Conservation (phyloP, 2,888 invertebrate genomes). For the Phytoseiulus persimilis region DNA sequence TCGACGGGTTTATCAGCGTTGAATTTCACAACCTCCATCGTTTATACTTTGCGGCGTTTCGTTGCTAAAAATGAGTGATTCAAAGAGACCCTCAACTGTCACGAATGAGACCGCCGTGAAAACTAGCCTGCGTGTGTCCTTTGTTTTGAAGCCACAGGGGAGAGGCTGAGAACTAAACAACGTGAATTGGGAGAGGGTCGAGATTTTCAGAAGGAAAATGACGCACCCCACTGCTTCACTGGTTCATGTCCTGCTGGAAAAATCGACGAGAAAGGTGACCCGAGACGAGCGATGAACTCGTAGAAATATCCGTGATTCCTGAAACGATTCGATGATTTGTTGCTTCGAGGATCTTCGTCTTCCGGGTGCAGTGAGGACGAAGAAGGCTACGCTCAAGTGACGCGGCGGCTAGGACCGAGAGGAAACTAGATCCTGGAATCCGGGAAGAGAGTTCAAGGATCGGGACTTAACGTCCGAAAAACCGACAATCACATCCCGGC, state of each 20-base stretch:
- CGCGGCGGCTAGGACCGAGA: background rate
- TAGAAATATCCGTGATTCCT: background rate
- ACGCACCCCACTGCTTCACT: too few relatives aligned
- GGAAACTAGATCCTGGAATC: background rate
- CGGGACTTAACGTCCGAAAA: background rate
- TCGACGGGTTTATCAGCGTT: slow-evolving; percentile 62
- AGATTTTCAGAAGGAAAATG: background rate
- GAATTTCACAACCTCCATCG: background rate
- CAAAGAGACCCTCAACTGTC: background rate
- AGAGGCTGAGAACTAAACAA: background rate
- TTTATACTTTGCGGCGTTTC: background rate
- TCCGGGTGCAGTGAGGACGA: background rate
- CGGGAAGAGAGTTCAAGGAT: background rate
- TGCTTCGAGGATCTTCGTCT: background rate
- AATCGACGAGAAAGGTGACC: too few relatives aligned
- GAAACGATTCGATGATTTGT: background rate
- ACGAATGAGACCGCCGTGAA: background rate
- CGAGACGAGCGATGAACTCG: background rate
- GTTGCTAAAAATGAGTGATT: background rate
- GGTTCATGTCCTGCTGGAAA: too few relatives aligned
- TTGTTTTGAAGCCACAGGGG: background rate
- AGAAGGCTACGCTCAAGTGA: background rate
- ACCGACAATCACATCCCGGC: background rate
- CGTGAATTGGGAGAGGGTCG: background rate
- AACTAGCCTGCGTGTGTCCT: background rate